Evolutionary conservation across 2,113 vertebrate species (phyloP).

Genomic region (Strix uralensis): DNA sequence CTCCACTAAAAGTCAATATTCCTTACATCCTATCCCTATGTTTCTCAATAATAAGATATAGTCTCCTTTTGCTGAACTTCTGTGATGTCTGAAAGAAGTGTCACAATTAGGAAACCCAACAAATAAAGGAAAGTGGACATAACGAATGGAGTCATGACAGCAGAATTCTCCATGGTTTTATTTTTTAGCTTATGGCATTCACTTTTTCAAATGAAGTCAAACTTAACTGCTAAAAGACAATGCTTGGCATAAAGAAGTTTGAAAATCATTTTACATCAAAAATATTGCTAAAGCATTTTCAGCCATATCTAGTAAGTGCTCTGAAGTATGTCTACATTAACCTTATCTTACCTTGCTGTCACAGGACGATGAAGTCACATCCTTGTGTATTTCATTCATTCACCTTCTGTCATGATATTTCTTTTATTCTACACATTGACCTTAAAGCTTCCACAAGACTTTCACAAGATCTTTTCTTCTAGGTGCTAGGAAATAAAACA

Average conservation of each 20-base stretch:
- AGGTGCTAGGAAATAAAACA: not conserved
- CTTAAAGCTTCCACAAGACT: not conserved
- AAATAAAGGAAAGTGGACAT: not conserved
- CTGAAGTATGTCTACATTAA: not conserved
- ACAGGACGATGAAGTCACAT: not conserved
- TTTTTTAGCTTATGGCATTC: not conserved
- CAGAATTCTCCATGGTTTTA: not conserved
- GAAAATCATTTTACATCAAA: not conserved
- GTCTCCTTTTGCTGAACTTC: not conserved
- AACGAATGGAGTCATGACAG: not conserved
- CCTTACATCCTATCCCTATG: not conserved
- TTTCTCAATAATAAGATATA: not conserved
- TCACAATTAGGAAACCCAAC: not conserved
- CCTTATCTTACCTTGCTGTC: not conserved
- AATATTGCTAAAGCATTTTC: not conserved
- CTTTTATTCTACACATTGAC: not conserved
- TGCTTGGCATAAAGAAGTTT: not conserved
- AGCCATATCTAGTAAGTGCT: not conserved
- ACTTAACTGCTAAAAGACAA: not conserved
- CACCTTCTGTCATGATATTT: not conserved
- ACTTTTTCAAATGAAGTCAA: not conserved
- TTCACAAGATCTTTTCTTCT: not conserved
- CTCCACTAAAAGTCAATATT: not conserved
- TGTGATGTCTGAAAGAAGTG: not conserved
- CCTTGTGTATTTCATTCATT: not conserved